Conservation (phyloP, 2,797 vertebrate species). For the Clarias laeviceps region DNA sequence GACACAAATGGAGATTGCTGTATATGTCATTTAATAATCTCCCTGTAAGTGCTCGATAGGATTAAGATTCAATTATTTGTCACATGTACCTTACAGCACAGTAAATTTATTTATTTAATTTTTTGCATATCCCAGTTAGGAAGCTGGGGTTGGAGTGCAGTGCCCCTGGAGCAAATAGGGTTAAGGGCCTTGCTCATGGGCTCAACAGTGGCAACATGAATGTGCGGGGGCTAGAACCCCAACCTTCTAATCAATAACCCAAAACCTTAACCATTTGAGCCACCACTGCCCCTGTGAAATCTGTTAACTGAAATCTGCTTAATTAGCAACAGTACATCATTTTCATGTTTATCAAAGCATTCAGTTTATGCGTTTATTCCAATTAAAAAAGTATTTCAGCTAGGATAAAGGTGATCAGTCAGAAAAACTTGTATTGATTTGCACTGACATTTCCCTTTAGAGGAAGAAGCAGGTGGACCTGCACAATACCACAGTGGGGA, state of each 20-base stretch:
- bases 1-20: background rate
- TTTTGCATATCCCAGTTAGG: too few relatives aligned
- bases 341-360: background rate
- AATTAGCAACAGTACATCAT: background rate
- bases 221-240: too few relatives aligned
- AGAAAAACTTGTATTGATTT: slow-evolving; percentile 9
- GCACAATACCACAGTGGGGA: background rate
- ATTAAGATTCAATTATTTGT: background rate
- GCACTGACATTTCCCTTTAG: background rate
- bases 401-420: background rate
- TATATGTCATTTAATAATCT: background rate
- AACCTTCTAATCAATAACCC: too few relatives aligned
- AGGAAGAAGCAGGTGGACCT: background rate
- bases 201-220: too few relatives aligned
- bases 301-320: background rate
- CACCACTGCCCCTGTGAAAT: background rate
- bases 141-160: too few relatives aligned
- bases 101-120: too few relatives aligned
- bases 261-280: too few relatives aligned
- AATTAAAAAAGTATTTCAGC: background rate
- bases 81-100: too few relatives aligned
- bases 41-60: background rate
- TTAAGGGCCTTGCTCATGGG: too few relatives aligned
- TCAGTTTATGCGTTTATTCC: background rate
- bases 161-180: too few relatives aligned